Percentiles rank a stretch among this genome's conserved stretches.
phyloP scores from a whole-genome alignment of 2,888 invertebrate genomes.

The Lottia scabra region DNA sequence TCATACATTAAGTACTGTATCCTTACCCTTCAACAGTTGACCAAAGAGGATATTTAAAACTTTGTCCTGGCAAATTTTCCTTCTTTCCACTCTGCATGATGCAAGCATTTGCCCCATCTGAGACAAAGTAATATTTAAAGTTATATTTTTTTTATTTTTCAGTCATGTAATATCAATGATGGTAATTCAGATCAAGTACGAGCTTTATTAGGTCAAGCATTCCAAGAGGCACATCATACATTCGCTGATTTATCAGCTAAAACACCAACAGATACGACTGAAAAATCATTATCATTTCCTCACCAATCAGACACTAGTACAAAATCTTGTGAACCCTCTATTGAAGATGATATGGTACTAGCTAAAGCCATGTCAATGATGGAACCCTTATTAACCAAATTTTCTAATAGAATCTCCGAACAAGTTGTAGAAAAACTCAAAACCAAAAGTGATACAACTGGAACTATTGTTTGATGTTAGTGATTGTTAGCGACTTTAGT shows the following conservation, averaged over 20 bases:
- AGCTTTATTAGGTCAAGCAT: slow-evolving; percentile 5
- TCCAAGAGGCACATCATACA: slow-evolving; percentile 13
- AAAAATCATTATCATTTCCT: neutral
- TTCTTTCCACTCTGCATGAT: no score
- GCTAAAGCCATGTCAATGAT: neutral
- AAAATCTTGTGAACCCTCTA: neutral
- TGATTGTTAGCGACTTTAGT: no score
- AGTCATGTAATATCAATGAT: slow-evolving; percentile 8
- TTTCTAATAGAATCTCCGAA: neutral
- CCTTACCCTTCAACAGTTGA: no score
- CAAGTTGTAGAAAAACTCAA: neutral
- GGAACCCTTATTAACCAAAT: neutral
- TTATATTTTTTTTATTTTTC: neutral
- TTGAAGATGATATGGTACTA: neutral
- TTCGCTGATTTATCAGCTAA: slow-evolving; percentile 11
- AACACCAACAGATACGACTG: neutral
- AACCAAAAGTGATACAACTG: neutral
- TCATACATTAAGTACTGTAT: no score
- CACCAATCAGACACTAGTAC: neutral
- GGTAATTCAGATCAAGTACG: slow-evolving; percentile 4
- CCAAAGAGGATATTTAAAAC: no score
- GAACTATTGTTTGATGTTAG: neutral
- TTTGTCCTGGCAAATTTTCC: no score
- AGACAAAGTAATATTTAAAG: no score
- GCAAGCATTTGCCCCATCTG: no score